Percentiles rank a stretch among this genome's conserved stretches.
phyloP scores from a whole-genome alignment of 1,140 invertebrate species.

The Magallana ariakensis region DNA sequence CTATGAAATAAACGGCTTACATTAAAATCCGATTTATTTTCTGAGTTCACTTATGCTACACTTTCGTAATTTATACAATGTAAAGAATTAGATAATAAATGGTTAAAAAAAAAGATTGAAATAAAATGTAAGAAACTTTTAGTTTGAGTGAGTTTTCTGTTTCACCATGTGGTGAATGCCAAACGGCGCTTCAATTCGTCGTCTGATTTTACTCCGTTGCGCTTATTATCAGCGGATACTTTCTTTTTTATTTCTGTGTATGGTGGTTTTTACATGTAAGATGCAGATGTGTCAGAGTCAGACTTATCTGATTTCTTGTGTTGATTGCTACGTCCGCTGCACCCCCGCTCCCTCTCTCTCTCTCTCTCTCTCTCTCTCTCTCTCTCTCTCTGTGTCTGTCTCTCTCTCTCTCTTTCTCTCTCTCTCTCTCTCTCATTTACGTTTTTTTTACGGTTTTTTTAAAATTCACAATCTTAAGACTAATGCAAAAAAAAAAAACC shows the following conservation, averaged over 20 bases:
- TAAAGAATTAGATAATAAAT: no score
- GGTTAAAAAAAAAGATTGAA: no score
- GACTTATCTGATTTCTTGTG: neutral
- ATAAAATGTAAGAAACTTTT: no score
- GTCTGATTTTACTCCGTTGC: neutral
- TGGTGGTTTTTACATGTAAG: neutral
- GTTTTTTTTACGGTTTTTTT: no score
- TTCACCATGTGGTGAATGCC: neutral
- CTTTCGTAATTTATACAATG: no score
- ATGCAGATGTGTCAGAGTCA: neutral
- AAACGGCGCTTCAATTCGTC: neutral
- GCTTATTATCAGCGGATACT: neutral
- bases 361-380: slow-evolving; percentile 16
- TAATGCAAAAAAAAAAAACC: no score
- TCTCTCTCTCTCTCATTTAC: neutral
- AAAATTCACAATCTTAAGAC: no score
- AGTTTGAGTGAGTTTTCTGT: no score
- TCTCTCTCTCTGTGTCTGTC: no score
- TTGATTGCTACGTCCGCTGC: slow-evolving; percentile 14
- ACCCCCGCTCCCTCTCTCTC: neutral
- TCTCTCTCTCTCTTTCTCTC: neutral
- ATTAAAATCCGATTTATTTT: neutral
- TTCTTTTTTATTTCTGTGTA: neutral
- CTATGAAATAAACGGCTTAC: neutral
- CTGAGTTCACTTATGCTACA: no score